phyloP scores from a whole-genome alignment of 53 echinoderm and acorn worm genomes.

The Patiria pectinifera region DNA sequence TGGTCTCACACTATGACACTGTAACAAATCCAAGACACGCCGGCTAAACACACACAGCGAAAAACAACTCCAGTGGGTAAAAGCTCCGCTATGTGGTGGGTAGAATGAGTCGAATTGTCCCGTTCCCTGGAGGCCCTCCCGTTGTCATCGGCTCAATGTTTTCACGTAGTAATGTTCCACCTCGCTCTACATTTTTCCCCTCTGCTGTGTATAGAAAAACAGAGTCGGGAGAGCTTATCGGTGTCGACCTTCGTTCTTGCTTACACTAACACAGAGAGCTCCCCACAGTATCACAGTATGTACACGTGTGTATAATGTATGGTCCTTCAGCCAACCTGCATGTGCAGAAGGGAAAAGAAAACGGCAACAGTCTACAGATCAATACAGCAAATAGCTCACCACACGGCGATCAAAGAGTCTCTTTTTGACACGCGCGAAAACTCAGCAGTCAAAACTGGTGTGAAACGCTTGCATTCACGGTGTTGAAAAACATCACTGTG shows the following conservation, averaged over 20 bases:
- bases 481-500: neutral
- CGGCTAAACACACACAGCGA: neutral
- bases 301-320: neutral
- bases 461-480: slow-evolving; percentile 16
- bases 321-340: slow-evolving; percentile 41
- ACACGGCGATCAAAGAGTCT: neutral
- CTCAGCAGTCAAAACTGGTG: slow-evolving; percentile 23
- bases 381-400: slow-evolving; percentile 25
- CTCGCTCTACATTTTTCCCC: slow-evolving; percentile 38
- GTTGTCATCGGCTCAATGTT: slow-evolving; percentile 53
- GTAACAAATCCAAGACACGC: neutral
- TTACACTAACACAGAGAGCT: slow-evolving; percentile 41
- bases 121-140: slow-evolving; percentile 20
- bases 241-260: slow-evolving; percentile 59
- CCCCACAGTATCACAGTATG: slow-evolving; percentile 34
- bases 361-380: slow-evolving; percentile 49
- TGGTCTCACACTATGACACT: neutral
- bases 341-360: slow-evolving; percentile 26
- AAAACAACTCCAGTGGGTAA: slow-evolving; percentile 9
- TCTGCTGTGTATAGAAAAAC: slow-evolving; percentile 30
- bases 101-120: slow-evolving; percentile 40
- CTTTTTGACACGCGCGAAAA: neutral
- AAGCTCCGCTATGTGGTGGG: slow-evolving; percentile 29
- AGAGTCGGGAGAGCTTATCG: slow-evolving; percentile 45
- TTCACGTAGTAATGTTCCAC: slow-evolving; percentile 64